Percentiles rank a stretch among this genome's conserved stretches.
phyloP scores from a whole-genome alignment of 2,888 invertebrate genomes.

The Chrysomela aeneicollis region DNA sequence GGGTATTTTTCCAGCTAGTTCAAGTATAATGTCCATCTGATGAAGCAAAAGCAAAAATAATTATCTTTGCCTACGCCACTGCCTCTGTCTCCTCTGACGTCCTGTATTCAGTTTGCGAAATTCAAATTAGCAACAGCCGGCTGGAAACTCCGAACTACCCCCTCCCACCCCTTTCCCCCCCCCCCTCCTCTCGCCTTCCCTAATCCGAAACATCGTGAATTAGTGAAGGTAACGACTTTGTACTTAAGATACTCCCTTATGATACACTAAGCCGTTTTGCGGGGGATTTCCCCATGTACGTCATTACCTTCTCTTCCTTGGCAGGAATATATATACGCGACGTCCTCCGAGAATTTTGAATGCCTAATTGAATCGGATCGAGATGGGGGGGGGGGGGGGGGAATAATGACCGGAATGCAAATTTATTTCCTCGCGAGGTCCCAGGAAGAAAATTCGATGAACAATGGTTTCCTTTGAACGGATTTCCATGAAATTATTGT shows the following conservation, averaged over 20 bases:
- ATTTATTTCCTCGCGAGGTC: background rate
- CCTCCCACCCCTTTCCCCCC: background rate
- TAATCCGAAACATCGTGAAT: slow-evolving; percentile 42
- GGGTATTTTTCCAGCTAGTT: no score
- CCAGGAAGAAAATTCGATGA: no score
- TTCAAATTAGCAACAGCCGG: slow-evolving; percentile 38
- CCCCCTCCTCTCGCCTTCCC: slow-evolving; percentile 25
- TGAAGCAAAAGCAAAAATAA: no score
- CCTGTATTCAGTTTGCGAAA: slow-evolving; percentile 32
- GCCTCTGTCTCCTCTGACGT: background rate
- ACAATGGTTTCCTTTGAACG: no score
- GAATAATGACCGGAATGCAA: background rate
- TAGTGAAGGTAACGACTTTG: slow-evolving; percentile 45
- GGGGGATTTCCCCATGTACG: slow-evolving; percentile 34
- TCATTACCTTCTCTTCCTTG: slow-evolving; percentile 27
- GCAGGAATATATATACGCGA: background rate
- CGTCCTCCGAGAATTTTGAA: background rate
- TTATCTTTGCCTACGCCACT: background rate
- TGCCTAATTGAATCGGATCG: background rate
- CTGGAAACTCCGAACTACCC: slow-evolving; percentile 25
- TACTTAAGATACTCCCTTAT: slow-evolving; percentile 47
- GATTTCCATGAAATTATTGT: no score
- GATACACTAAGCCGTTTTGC: slow-evolving; percentile 48
- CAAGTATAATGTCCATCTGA: no score
- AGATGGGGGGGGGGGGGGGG: no score